Evolutionary conservation across 2,888 invertebrate genomes (phyloP).

Genomic region (Drosophila kambysellisi): DNA sequence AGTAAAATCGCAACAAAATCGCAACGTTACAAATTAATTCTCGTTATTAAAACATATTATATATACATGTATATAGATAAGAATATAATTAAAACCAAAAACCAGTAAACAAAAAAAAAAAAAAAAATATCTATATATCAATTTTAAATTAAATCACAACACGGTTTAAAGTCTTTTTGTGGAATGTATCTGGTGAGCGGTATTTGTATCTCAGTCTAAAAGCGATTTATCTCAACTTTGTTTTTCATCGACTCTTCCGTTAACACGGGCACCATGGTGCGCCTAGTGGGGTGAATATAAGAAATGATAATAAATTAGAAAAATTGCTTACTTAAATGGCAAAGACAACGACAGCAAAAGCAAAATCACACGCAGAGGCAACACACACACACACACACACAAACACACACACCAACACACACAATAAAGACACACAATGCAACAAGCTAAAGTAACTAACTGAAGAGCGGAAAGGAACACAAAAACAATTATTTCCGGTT

Average conservation of each 20-base stretch:
- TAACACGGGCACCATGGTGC: conserved; percentile 71
- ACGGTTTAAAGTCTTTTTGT: conserved; percentile 45
- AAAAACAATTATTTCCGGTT: background rate
- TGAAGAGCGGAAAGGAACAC: background rate
- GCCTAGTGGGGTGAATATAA: conserved; percentile 56
- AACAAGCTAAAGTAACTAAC: conserved; percentile 13
- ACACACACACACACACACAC: conserved; percentile 1
- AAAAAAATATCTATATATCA: conserved; percentile 8
- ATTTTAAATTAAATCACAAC: conserved; percentile 63
- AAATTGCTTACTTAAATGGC: conserved; percentile 56
- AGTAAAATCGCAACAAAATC: background rate
- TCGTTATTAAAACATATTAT: conserved; percentile 7
- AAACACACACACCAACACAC: background rate
- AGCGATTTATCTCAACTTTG: conserved; percentile 77
- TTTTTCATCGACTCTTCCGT: conserved; percentile 61
- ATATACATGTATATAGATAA: background rate
- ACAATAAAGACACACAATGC: conserved; percentile 23
- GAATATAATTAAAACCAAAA: conserved; percentile 10
- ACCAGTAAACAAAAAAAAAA: conserved; percentile 5
- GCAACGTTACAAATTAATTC: conserved; percentile 3
- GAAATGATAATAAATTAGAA: conserved; percentile 61
- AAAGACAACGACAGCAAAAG: conserved; percentile 20
- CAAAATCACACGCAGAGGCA: conserved; percentile 33
- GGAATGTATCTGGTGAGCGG: conserved; percentile 13
- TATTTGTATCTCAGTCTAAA: conserved; percentile 45